Conservation (phyloP, 2,797 vertebrate genomes). For the Pangasius mekongensis region DNA sequence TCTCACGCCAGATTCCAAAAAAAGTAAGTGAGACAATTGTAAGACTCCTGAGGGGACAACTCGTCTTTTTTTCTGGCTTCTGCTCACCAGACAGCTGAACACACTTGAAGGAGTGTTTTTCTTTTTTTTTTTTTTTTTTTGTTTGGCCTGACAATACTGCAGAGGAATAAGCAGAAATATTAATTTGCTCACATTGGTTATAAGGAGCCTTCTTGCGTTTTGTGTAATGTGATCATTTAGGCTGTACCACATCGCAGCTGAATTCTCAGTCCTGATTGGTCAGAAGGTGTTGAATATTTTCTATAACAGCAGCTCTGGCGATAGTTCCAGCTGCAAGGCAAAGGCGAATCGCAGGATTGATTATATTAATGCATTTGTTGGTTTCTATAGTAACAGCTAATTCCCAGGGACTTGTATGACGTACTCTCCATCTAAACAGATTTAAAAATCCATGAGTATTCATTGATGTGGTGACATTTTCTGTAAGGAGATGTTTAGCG, state of each 20-base stretch:
- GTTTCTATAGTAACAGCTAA: neutral
- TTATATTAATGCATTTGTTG: neutral
- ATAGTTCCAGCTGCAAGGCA: neutral
- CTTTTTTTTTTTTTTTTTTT: neutral
- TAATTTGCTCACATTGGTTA: neutral
- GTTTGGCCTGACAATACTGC: neutral
- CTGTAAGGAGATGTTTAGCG: neutral
- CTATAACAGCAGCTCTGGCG: neutral
- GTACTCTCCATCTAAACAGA: neutral
- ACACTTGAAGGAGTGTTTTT: neutral
- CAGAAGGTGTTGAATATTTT: neutral
- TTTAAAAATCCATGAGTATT: neutral
- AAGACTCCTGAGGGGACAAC: conserved; percentile 9
- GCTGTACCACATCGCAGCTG: too few species aligned
- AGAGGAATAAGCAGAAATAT: conserved; percentile 23
- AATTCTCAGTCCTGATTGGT: neutral
- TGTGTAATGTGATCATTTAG: too few species aligned
- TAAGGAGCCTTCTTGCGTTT: neutral
- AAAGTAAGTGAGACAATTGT: neutral
- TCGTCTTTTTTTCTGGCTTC: conserved; percentile 7
- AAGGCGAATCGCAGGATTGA: neutral
- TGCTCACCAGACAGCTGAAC: neutral
- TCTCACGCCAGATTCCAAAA: neutral
- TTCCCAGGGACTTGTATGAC: neutral
- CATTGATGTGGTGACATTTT: neutral